Conservation (phyloP, 2,113 vertebrate genomes). For the Litocranius walleri region DNA sequence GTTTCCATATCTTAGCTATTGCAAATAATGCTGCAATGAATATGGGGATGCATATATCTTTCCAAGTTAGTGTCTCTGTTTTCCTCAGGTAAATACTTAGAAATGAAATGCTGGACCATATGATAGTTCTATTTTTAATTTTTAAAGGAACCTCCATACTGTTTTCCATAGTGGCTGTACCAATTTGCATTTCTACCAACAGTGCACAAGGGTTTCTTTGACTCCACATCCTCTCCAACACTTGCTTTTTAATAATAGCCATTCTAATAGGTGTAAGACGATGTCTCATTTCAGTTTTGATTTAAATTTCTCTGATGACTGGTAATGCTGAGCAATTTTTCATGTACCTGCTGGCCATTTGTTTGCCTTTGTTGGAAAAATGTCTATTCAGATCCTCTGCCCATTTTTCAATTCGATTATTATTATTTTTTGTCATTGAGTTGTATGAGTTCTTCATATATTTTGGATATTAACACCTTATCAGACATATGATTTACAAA, state of each 20-base stretch:
- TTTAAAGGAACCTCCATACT: not conserved
- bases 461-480: not conserved
- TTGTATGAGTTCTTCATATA: not conserved
- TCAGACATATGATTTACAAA: not conserved
- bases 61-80: not conserved
- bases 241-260: not conserved
- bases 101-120: not conserved
- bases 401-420: not conserved
- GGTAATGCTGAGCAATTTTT: not conserved
- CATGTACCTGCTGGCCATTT: not conserved
- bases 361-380: not conserved
- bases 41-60: not conserved
- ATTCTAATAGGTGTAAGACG: not conserved
- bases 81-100: not conserved
- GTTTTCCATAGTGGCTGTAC: not conserved
- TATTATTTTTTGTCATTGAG: not conserved
- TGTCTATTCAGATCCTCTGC: not conserved
- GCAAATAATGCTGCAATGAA: not conserved
- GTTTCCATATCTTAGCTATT: not conserved
- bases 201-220: not conserved
- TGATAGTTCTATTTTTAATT: not conserved
- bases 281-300: not conserved
- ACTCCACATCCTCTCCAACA: not conserved
- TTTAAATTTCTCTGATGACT: not conserved
- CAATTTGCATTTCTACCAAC: not conserved